Evolutionary conservation across 1,140 invertebrate species (phyloP), one percentile per base, ranked within the genome.

Genomic region (Megalopta genalis): DNA sequence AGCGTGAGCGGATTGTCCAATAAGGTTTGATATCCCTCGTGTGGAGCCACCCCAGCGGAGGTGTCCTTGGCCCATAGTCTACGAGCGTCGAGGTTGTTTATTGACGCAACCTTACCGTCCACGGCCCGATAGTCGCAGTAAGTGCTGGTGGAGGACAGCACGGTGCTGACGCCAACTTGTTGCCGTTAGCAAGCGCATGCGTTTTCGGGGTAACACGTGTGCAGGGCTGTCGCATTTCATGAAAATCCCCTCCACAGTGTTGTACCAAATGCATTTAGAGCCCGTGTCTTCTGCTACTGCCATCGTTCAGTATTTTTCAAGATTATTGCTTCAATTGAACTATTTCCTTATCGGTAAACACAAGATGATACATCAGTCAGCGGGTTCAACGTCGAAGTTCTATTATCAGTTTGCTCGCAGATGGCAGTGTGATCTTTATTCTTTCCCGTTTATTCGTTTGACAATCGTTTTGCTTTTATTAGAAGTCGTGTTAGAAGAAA

Each of bases 161-260:
- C 63, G 77, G 85, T 84, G 84, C 84, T 83, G 84, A 86, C 82
- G 67, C 71, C 86, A 87, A 88, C 87, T 88, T 88, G 87, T 88
- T 88, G 87, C 87, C 84, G 62, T 23, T 39, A n/a, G 23, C 64
- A 37, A 21, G 82, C 87, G 87, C 87, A 88, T 88, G 87, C 87
- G 86, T 82, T 80, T 80, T 79, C 57, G 39, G 46, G 27, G 42
- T 27, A 77, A 66, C 80, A 82, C 83, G 80, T 82, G 79, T 74
- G 66, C 76, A 78, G 57, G n/a, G 54, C 62, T 81, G 84, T 70
- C 84, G 70, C 83, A 79, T 82, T 79, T 54, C 46, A n/a, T 14
- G 32, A n/a, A 52, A 67, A 71, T 4, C 75, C 83, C 67, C 54
- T n/a, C 32, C 21, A 1, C 68, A 85, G 71, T 80, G 64, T 46